Conservation (phyloP, 2,888 invertebrate genomes). For the Stenolophus ochropezus region DNA sequence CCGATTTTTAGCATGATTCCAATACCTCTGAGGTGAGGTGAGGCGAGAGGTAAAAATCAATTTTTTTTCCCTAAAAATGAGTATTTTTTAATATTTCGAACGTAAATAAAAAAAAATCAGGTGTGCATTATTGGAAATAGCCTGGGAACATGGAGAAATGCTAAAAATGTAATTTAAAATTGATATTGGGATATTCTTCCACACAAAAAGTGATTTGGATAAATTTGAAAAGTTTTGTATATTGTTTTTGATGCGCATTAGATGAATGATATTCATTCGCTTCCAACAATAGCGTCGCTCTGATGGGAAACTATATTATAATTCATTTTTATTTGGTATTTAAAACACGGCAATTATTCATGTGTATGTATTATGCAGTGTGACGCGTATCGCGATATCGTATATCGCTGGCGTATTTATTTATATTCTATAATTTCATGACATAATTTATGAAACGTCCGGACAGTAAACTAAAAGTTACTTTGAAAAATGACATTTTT, state of each 20-base stretch:
- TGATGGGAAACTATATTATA: constrained; percentile 33
- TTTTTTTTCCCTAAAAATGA: no score
- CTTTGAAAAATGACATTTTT: constrained; percentile 57
- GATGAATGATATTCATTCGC: constrained; percentile 14
- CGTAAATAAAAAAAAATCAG: no score
- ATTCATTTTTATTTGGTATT: constrained; percentile 44
- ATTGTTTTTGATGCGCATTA: not conserved
- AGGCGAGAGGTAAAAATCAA: no score
- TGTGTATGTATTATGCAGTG: constrained; percentile 23
- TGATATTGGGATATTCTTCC: no score
- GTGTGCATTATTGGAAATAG: no score
- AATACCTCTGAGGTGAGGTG: no score
- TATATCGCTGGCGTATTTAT: constrained; percentile 44
- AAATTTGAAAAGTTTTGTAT: not conserved
- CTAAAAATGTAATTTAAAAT: no score
- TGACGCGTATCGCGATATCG: constrained; percentile 38
- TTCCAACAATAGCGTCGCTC: constrained; percentile 13
- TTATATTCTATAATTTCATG: constrained; percentile 52
- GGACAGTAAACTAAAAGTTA: constrained; percentile 42
- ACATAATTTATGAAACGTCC: constrained; percentile 47
- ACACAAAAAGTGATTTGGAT: no score
- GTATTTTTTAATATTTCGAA: no score
- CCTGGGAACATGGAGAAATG: no score
- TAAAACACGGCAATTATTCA: constrained; percentile 39
- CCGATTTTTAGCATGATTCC: no score